Percentiles rank a stretch among this genome's conserved stretches.
phyloP scores from a whole-genome alignment of 2,888 invertebrate species.

The Neocrepidodera transversa region DNA sequence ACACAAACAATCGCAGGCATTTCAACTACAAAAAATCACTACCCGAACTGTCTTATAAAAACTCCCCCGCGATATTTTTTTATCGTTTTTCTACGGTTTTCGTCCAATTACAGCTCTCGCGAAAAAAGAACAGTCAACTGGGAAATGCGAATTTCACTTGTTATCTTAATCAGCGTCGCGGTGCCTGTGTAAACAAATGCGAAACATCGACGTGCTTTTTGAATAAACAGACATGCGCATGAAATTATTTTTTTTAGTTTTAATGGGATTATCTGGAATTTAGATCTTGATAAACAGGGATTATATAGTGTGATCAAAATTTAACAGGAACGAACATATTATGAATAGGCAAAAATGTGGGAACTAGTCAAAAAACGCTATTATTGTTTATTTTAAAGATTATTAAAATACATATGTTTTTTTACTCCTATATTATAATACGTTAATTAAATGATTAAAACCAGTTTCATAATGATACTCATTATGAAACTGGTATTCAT shows the following conservation, averaged over 20 bases:
- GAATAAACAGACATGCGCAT: constrained; percentile 30
- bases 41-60: neutral
- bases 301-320: neutral
- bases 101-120: neutral
- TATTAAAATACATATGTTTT: no score
- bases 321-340: no score
- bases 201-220: constrained; percentile 35
- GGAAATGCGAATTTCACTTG: constrained; percentile 35
- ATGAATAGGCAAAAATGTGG: no score
- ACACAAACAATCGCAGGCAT: constrained; percentile 3
- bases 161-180: constrained; percentile 41
- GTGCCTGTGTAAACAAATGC: constrained; percentile 36
- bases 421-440: no score
- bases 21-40: neutral
- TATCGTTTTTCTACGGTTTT: neutral
- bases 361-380: no score
- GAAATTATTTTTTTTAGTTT: constrained; percentile 18
- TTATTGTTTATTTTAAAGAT: no score
- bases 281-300: neutral
- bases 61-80: neutral
- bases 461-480: no score
- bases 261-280: constrained; percentile 8
- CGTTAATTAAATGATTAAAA: no score
- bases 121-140: neutral
- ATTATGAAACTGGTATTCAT: no score